phyloP scores from a whole-genome alignment of 1,140 invertebrate genomes.

The Adelges cooleyi region DNA sequence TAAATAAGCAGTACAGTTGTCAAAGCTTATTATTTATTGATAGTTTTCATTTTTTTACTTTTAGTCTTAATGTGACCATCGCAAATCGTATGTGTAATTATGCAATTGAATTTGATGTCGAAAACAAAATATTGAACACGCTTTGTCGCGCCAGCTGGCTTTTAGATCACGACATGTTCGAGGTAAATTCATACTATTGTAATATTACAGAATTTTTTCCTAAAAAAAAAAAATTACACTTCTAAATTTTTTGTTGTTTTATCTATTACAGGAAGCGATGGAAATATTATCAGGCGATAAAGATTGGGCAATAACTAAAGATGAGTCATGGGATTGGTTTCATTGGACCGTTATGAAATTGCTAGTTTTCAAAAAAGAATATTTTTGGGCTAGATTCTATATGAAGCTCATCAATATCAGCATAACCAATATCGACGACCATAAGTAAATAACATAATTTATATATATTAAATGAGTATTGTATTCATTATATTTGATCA shows the following conservation, averaged over 20 bases:
- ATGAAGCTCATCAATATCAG: neutral
- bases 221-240: no score
- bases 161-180: slow-evolving; percentile 29
- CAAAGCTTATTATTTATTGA: neutral
- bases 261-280: neutral
- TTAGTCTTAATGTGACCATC: neutral
- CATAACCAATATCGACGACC: neutral
- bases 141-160: slow-evolving; percentile 21
- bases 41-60: neutral
- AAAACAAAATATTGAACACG: slow-evolving; percentile 4
- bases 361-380: slow-evolving; percentile 3
- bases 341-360: slow-evolving; percentile 19
- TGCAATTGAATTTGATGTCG: slow-evolving; percentile 12
- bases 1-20: neutral
- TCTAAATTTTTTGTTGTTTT: no score
- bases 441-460: neutral
- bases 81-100: slow-evolving; percentile 22
- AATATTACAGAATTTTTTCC: no score
- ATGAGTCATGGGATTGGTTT: slow-evolving; percentile 1
- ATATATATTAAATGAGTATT: no score
- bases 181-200: neutral
- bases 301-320: neutral
- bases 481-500: no score
- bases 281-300: neutral
- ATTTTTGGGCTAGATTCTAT: slow-evolving; percentile 9